Conservation (phyloP, 1,140 invertebrate genomes). For the Macrocentrus cingulum region DNA sequence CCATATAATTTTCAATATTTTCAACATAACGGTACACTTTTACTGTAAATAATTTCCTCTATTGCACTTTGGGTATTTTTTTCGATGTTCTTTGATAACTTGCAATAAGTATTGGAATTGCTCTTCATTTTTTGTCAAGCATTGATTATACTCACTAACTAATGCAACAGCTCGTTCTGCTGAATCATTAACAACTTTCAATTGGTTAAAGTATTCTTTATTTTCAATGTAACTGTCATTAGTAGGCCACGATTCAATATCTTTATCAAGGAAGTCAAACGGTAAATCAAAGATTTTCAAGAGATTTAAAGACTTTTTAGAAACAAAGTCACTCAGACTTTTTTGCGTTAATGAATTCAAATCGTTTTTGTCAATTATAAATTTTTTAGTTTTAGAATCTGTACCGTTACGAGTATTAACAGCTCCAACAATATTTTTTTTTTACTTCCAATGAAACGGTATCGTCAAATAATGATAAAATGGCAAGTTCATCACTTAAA, state of each 20-base stretch:
- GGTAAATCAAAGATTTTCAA: constrained; percentile 13
- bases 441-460: too few species aligned
- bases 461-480: too few species aligned
- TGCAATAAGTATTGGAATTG: constrained; percentile 20
- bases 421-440: too few species aligned
- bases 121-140: constrained; percentile 18
- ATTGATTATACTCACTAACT: constrained; percentile 21
- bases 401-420: too few species aligned
- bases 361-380: too few species aligned
- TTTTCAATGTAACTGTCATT: constrained; percentile 16
- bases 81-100: constrained; percentile 5
- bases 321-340: constrained; percentile 19
- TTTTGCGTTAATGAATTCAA: too few species aligned
- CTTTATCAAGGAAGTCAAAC: constrained; percentile 30
- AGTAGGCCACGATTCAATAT: constrained; percentile 7
- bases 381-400: too few species aligned
- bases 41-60: too few species aligned
- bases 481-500: too few species aligned
- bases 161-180: constrained; percentile 26
- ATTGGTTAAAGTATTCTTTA: constrained; percentile 25
- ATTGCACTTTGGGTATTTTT: background rate
- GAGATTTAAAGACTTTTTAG: constrained; percentile 16
- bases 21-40: too few species aligned
- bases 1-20: background rate
- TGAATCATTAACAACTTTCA: constrained; percentile 26